phyloP scores from a whole-genome alignment of 1,140 invertebrate species.

The Diachasma alloeum region DNA sequence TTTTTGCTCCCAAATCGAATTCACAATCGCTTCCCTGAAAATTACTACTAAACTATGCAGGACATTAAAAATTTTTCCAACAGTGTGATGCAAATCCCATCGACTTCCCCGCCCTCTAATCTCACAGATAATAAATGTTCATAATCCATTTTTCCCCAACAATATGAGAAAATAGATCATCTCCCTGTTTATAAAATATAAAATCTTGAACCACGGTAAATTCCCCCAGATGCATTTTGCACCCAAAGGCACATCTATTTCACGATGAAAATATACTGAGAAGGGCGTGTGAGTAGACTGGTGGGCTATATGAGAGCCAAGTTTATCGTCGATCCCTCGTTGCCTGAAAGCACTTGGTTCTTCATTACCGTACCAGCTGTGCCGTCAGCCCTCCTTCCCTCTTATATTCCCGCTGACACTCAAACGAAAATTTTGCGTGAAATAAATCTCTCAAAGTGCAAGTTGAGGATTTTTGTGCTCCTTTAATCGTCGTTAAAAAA shows the following conservation, averaged over 20 bases:
- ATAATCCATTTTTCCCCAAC: neutral
- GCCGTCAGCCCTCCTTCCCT: neutral
- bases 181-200: neutral
- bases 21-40: no score
- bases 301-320: neutral
- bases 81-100: no score
- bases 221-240: neutral
- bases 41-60: no score
- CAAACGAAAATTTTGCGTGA: neutral
- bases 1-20: no score
- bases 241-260: slow-evolving; percentile 2
- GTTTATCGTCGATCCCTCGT: neutral
- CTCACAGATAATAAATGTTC: no score
- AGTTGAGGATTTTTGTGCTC: neutral
- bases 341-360: slow-evolving; percentile 4
- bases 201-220: neutral
- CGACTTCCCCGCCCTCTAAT: no score
- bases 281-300: neutral
- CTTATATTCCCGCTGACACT: neutral
- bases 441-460: neutral
- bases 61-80: no score
- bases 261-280: slow-evolving; percentile 2
- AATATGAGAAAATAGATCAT: neutral
- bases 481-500: neutral
- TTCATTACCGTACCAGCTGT: slow-evolving; percentile 5